Evolutionary conservation across 2,888 invertebrate species (phyloP).

Genomic region (Monopis laevigella): DNA sequence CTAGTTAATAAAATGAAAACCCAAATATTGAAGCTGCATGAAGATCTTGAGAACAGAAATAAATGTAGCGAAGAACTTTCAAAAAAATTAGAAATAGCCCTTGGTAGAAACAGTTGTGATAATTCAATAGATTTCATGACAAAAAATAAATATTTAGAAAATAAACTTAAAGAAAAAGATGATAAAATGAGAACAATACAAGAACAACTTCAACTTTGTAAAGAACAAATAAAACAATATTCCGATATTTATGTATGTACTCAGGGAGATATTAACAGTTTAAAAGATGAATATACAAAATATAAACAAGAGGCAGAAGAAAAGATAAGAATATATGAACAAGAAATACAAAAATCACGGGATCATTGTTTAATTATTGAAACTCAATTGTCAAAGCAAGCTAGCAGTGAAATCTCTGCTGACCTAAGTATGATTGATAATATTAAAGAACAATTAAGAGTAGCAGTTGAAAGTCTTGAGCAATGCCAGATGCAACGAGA

Average conservation of each 20-base stretch:
- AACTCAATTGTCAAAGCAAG: constrained; percentile 76
- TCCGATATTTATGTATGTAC: constrained; percentile 84
- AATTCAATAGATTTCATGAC: not conserved
- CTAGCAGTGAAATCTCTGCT: constrained; percentile 78
- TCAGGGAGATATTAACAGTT: constrained; percentile 78
- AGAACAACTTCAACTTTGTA: constrained; percentile 77
- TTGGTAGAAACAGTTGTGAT: constrained; percentile 54
- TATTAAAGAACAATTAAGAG: constrained; percentile 71
- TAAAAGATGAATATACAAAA: constrained; percentile 66
- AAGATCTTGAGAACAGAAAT: constrained; percentile 68
- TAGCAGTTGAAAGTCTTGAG: constrained; percentile 61
- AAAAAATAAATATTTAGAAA: constrained; percentile 51
- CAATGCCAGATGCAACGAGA: constrained; percentile 70
- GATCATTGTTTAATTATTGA: constrained; percentile 73
- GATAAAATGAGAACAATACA: constrained; percentile 73
- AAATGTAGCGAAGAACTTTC: constrained; percentile 74
- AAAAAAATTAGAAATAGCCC: constrained; percentile 75
- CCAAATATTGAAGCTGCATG: constrained; percentile 68
- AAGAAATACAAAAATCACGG: constrained; percentile 60
- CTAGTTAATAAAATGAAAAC: constrained; percentile 70
- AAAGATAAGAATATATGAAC: constrained; percentile 58
- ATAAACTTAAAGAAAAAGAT: constrained; percentile 72
- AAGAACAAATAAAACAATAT: constrained; percentile 85
- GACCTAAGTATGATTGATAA: constrained; percentile 62
- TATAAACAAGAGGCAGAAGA: constrained; percentile 69